phyloP scores from a whole-genome alignment of 2,888 invertebrate genomes.

The Bellardia pandia region DNA sequence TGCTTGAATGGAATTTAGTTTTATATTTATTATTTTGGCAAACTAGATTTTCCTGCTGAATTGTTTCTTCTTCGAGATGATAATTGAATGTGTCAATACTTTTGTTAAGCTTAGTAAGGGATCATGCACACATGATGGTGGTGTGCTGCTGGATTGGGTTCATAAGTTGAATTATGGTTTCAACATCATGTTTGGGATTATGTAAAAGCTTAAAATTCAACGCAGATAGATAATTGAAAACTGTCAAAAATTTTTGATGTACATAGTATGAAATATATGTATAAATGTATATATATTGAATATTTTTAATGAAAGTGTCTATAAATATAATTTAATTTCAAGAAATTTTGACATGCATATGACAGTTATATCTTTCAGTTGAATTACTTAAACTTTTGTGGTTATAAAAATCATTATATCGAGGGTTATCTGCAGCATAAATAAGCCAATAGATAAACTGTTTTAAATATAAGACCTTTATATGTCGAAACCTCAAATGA shows the following conservation, averaged over 20 bases:
- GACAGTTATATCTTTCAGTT: no score
- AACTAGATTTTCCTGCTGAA: slow-evolving; percentile 9
- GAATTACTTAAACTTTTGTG: no score
- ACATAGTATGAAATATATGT: not conserved
- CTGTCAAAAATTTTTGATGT: slow-evolving; percentile 7
- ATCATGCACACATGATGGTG: slow-evolving; percentile 12
- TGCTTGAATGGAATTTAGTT: slow-evolving; percentile 49
- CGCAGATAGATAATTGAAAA: slow-evolving; percentile 51
- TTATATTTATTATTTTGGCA: slow-evolving; percentile 2
- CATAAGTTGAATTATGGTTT: slow-evolving; percentile 32
- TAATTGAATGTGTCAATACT: slow-evolving; percentile 71
- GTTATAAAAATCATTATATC: no score
- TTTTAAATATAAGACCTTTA: no score
- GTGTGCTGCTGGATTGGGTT: not conserved
- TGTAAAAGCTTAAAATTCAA: slow-evolving; percentile 48
- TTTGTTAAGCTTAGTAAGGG: slow-evolving; percentile 42
- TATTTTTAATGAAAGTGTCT: not conserved
- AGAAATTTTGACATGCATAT: no score
- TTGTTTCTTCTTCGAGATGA: slow-evolving; percentile 5
- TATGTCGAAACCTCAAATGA: no score
- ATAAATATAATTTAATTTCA: no score
- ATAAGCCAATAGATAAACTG: no score
- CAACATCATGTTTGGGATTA: slow-evolving; percentile 53
- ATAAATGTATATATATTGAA: no score
- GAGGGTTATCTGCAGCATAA: no score